phyloP scores from a whole-genome alignment of 2,888 invertebrate genomes.

The Troides aeacus region DNA sequence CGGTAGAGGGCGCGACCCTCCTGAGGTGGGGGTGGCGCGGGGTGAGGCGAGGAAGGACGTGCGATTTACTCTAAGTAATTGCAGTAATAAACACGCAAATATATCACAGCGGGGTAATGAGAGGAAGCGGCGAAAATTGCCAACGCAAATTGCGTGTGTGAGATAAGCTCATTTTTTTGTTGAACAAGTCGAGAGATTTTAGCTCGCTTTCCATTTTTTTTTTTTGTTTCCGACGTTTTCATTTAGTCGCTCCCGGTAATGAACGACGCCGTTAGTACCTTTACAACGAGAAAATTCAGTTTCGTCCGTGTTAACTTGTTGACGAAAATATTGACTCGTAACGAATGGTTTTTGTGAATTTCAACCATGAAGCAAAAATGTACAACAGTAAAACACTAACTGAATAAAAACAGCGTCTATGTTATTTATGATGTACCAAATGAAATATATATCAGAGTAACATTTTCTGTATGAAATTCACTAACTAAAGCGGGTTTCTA shows the following conservation, averaged over 20 bases:
- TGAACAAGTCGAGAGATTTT: slow-evolving; percentile 47
- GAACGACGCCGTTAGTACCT: slow-evolving; percentile 1
- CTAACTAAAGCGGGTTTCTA: slow-evolving; percentile 32
- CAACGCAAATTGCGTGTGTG: slow-evolving; percentile 79
- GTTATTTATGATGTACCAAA: background rate
- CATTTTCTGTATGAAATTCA: background rate
- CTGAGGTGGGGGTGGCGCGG: slow-evolving; percentile 41
- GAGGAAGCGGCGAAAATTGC: slow-evolving; percentile 78
- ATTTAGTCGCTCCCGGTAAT: slow-evolving; percentile 20
- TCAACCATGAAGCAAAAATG: background rate
- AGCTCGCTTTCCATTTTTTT: slow-evolving; percentile 37
- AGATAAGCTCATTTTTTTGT: slow-evolving; percentile 75
- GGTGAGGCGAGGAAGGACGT: slow-evolving; percentile 74
- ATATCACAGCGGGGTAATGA: slow-evolving; percentile 79
- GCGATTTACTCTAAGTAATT: slow-evolving; percentile 82
- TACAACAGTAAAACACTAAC: background rate
- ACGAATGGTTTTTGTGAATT: background rate
- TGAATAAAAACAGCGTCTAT: background rate
- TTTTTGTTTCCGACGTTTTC: slow-evolving; percentile 44
- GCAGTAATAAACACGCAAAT: slow-evolving; percentile 81
- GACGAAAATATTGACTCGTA: background rate
- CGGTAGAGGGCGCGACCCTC: slow-evolving; percentile 76
- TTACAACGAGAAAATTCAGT: slow-evolving; percentile 27
- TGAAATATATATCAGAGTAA: background rate
- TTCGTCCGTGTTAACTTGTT: background rate